A percentile compares a stretch with the other conserved stretches of the same genome.
phyloP scores from a whole-genome alignment of 2,888 invertebrate genomes.

The Hoplodrina blanda region DNA sequence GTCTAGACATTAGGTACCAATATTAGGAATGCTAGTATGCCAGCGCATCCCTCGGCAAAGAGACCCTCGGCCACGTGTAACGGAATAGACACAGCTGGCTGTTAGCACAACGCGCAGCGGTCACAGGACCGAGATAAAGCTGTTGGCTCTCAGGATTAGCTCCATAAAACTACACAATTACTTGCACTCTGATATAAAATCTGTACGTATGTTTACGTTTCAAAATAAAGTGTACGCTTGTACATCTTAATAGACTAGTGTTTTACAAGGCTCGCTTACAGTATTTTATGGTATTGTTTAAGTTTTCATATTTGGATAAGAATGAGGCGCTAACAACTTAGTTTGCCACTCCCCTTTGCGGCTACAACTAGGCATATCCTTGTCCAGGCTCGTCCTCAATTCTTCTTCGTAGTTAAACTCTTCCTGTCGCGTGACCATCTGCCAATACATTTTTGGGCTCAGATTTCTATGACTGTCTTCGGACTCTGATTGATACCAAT shows the following conservation, averaged over 20 bases:
- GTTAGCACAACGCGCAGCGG: conserved; percentile 37
- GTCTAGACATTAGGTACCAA: neutral
- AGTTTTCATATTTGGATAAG: too few relatives aligned
- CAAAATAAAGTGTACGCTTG: conserved; percentile 4
- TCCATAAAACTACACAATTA: conserved; percentile 25
- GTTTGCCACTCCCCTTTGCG: neutral
- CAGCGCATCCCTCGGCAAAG: neutral
- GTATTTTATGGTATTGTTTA: conserved; percentile 6
- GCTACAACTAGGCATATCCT: neutral
- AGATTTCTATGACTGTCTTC: neutral
- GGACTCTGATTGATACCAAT: conserved; percentile 34
- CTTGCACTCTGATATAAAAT: conserved; percentile 17
- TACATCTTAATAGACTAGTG: conserved; percentile 3
- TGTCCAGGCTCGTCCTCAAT: neutral
- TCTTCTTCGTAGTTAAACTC: neutral
- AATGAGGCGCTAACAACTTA: too few relatives aligned
- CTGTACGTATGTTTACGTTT: conserved; percentile 16
- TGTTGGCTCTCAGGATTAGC: conserved; percentile 35
- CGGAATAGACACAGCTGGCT: conserved; percentile 16
- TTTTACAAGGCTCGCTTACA: neutral
- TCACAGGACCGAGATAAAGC: conserved; percentile 34
- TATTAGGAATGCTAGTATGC: neutral
- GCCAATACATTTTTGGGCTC: too few relatives aligned
- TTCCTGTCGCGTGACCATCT: neutral
- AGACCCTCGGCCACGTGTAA: neutral